phyloP scores from a whole-genome alignment of 2,113 vertebrate species.

The Psammodynastes pulverulentus region DNA sequence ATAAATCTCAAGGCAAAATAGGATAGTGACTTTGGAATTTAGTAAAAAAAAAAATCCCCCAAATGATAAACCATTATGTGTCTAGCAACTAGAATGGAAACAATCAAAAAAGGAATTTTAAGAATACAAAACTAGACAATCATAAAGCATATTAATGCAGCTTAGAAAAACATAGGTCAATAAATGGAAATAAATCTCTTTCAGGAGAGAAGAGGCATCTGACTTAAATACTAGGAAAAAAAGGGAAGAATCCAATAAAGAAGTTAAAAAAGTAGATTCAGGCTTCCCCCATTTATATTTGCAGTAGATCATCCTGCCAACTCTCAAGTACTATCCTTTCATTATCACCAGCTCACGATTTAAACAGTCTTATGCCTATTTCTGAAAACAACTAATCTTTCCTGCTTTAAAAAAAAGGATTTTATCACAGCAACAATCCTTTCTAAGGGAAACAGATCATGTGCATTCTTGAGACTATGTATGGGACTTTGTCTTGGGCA shows the following conservation, averaged over 20 bases:
- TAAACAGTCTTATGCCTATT: no score
- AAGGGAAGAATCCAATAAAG: background rate
- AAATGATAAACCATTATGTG: no score
- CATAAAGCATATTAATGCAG: background rate
- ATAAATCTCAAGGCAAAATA: background rate
- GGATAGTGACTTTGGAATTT: background rate
- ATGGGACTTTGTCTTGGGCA: no score
- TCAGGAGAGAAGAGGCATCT: background rate
- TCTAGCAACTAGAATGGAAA: background rate
- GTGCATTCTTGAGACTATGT: no score
- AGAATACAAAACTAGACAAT: background rate
- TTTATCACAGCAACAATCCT: no score
- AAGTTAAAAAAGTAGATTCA: background rate
- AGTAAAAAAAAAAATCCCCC: no score
- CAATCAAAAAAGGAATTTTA: background rate
- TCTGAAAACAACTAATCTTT: no score
- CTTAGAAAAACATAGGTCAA: background rate
- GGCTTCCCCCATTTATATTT: background rate
- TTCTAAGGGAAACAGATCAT: no score
- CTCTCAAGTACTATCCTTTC: no score
- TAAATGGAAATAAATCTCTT: background rate
- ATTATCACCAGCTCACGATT: no score
- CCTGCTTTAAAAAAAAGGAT: no score
- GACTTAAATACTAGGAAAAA: background rate
- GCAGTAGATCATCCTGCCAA: background rate